Percentiles rank a stretch among this genome's conserved stretches.
These are phyloP conservation scores for Spinus olivaceus DNA, from an alignment of 2,797 vertebrate genomes.

Conservation along the genomic window DNA sequence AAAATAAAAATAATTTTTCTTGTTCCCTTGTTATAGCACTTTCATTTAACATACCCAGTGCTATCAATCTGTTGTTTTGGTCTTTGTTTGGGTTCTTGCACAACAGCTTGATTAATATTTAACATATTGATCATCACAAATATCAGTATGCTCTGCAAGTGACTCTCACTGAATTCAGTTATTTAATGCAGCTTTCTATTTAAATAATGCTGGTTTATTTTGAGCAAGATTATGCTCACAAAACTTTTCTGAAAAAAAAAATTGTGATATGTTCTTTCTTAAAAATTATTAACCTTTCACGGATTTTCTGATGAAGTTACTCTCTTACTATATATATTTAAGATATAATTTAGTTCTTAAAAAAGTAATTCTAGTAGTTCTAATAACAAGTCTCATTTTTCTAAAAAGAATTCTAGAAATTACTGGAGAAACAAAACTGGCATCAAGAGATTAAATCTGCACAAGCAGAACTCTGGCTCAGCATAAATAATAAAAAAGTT, in stretches of 20 bases:
- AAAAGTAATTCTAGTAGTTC: not conserved
- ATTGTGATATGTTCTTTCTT: not conserved
- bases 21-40: not conserved
- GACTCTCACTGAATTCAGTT: not conserved
- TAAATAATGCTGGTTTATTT: not conserved
- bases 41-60: not conserved
- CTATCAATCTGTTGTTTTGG: not conserved
- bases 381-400: not conserved
- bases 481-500: not conserved
- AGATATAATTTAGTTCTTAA: not conserved
- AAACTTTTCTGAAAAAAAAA: not conserved
- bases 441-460: not conserved
- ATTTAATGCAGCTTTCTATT: not conserved
- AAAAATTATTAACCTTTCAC: not conserved
- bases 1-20: not conserved
- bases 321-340: not conserved
- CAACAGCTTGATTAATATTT: not conserved
- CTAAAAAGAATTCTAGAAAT: not conserved
- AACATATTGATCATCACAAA: not conserved
- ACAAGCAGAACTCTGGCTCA: rapidly evolving
- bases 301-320: not conserved
- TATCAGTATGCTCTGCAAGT: not conserved
- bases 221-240: not conserved
- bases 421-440: not conserved
- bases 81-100: not conserved